Evolutionary conservation across 2,113 vertebrate genomes (phyloP).

Genomic region (Madoqua kirkii): DNA sequence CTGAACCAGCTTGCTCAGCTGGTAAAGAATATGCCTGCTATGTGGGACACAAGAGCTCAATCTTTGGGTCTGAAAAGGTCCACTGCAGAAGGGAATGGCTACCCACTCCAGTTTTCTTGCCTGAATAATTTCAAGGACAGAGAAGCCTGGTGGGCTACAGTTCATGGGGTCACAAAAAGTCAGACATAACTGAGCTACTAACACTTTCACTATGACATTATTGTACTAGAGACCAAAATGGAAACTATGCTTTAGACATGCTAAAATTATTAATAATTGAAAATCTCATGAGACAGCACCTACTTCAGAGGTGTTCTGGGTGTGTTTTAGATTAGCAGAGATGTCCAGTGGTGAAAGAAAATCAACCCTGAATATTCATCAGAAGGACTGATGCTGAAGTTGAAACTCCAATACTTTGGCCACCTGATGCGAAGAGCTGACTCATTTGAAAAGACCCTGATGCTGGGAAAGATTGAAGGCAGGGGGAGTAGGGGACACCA

Average conservation of each 20-base stretch:
- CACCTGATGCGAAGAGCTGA: not conserved
- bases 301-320: not conserved
- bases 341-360: not conserved
- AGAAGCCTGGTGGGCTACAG: not conserved
- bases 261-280: not conserved
- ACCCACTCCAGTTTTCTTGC: not conserved
- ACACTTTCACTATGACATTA: not conserved
- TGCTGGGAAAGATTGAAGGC: not conserved
- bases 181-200: not conserved
- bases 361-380: not conserved
- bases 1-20: not conserved
- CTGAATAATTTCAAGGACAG: not conserved
- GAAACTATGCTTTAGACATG: not conserved
- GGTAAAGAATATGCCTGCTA: not conserved
- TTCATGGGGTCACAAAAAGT: not conserved
- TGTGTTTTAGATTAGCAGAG: not conserved
- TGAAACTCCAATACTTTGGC: not conserved
- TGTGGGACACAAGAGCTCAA: not conserved
- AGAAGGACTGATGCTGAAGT: not conserved
- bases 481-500: fast-evolving
- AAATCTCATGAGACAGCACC: not conserved
- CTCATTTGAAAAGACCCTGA: not conserved
- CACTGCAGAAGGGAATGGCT: not conserved
- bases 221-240: fast-evolving
- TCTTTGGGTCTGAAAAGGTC: not conserved